A percentile compares a stretch with the other conserved stretches of the same genome.
Evolutionary conservation across 2,113 vertebrate species (phyloP).

Genomic region (Alligator sinensis): DNA sequence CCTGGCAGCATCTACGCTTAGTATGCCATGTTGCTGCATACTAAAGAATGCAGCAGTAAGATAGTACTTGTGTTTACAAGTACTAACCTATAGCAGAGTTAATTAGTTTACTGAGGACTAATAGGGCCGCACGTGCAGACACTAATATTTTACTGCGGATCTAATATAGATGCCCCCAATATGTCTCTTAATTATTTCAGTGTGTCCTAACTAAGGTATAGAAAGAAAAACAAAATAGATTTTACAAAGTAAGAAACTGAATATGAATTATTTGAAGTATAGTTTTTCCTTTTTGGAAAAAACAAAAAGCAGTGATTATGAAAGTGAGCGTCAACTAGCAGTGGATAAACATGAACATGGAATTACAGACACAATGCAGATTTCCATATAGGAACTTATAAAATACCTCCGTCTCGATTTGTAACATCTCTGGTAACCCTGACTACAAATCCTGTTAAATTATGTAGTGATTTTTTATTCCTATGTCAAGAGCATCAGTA

Average conservation of each 20-base stretch:
- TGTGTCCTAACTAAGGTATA: not conserved
- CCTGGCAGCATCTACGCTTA: too few relatives aligned
- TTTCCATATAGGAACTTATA: too few relatives aligned
- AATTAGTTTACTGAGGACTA: too few relatives aligned
- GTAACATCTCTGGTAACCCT: too few relatives aligned
- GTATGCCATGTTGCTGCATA: too few relatives aligned
- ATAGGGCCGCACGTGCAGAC: too few relatives aligned
- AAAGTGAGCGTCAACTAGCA: not conserved
- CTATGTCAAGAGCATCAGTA: not conserved
- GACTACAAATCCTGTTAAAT: not conserved
- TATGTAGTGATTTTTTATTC: not conserved
- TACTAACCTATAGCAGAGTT: too few relatives aligned
- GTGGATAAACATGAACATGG: not conserved
- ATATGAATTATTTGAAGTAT: not conserved
- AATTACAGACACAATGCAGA: too few relatives aligned
- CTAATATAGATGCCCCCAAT: not conserved
- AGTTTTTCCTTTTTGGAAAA: conserved; percentile 22
- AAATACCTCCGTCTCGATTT: too few relatives aligned
- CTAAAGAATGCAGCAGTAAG: too few relatives aligned
- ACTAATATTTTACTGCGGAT: too few relatives aligned
- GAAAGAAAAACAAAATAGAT: conserved; percentile 3
- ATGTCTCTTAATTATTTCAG: not conserved
- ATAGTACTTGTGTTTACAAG: too few relatives aligned
- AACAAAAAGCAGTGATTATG: not conserved
- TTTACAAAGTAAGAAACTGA: not conserved